These are phyloP conservation scores for Cherax quadricarinatus DNA, from an alignment of 1,140 invertebrate species.

Conservation along the genomic window DNA sequence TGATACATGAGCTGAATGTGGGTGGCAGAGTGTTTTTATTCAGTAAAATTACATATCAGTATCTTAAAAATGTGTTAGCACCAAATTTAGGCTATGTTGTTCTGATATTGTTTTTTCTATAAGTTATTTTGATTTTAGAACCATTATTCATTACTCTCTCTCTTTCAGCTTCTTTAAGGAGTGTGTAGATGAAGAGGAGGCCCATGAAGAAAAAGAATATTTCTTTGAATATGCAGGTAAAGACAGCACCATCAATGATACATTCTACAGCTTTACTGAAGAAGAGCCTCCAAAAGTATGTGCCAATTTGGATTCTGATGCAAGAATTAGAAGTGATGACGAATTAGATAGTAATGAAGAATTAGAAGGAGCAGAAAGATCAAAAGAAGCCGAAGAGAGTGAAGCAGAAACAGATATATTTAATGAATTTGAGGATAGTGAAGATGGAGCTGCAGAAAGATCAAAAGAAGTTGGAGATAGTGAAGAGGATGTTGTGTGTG, in stretches of 20 bases:
- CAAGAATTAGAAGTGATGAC: not conserved
- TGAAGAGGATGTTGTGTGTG: not conserved
- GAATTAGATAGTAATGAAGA: not conserved
- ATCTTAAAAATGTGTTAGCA: not conserved
- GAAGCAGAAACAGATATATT: not conserved
- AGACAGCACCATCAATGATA: slow-evolving; percentile 13
- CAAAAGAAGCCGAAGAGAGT: not conserved
- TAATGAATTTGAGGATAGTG: not conserved
- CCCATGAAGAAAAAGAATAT: not conserved
- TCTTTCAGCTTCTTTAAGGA: not conserved
- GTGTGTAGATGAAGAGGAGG: not conserved
- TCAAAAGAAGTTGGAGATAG: slow-evolving; percentile 22
- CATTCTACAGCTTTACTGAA: slow-evolving; percentile 45
- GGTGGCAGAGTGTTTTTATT: not conserved
- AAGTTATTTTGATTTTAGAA: not conserved
- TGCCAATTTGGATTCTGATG: not conserved
- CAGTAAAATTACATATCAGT: too few relatives aligned
- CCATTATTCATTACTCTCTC: not conserved
- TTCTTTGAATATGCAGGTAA: not conserved
- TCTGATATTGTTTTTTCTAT: not conserved
- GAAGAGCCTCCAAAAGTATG: not conserved
- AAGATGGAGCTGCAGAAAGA: not conserved
- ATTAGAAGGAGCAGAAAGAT: not conserved
- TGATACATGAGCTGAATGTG: not conserved
- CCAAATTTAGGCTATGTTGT: not conserved